A percentile compares a stretch with the other conserved stretches of the same genome.
These are phyloP conservation scores for Elgonia sp. DNA, from an alignment of 2,888 invertebrate species.

Conservation along the genomic window DNA sequence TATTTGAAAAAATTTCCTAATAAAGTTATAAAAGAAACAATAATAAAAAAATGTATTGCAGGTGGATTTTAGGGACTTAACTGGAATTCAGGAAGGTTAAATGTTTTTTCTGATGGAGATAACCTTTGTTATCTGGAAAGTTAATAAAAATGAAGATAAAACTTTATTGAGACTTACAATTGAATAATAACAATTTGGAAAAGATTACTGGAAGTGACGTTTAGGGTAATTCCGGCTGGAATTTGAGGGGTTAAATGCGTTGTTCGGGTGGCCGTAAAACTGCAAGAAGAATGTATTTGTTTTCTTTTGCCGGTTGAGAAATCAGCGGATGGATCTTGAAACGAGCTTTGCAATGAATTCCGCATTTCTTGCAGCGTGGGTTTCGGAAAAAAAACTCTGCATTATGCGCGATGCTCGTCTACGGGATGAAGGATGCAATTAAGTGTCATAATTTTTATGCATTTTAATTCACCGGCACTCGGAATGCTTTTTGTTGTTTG, in stretches of 20 bases:
- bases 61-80: no score
- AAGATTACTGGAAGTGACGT: background rate
- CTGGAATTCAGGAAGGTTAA: no score
- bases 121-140: no score
- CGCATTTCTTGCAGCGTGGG: slow-evolving; percentile 49
- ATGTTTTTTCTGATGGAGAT: no score
- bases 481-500: slow-evolving; percentile 27
- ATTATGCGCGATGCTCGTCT: slow-evolving; percentile 37
- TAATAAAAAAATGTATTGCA: no score
- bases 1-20: no score
- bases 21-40: no score
- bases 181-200: background rate
- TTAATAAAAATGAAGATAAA: no score
- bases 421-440: slow-evolving; percentile 59
- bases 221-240: slow-evolving; percentile 13
- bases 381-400: slow-evolving; percentile 31
- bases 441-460: slow-evolving; percentile 53
- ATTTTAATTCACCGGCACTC: slow-evolving; percentile 39
- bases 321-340: slow-evolving; percentile 51
- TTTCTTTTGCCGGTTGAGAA: slow-evolving; percentile 26
- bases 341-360: slow-evolving; percentile 43
- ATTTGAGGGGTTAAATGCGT: slow-evolving; percentile 20
- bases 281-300: slow-evolving; percentile 38
- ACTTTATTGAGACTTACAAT: background rate
- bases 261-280: slow-evolving; percentile 14